These are phyloP conservation scores for Heterodera carotae DNA, from an alignment of 1,140 invertebrate genomes.

Conservation along the genomic window DNA sequence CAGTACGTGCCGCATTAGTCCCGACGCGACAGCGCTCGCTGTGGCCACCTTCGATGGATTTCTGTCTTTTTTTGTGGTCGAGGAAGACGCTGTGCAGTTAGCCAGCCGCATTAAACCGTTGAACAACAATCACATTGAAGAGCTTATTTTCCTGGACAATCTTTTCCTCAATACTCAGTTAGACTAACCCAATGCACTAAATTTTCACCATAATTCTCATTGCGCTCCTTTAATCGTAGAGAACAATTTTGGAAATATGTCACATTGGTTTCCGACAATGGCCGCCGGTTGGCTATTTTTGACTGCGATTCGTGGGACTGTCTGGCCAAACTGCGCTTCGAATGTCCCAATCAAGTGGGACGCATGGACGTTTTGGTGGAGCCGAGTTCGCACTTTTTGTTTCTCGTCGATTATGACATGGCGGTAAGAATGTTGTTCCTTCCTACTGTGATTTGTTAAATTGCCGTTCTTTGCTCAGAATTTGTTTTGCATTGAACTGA, in stretches of 20 bases:
- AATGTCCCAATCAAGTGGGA: conserved; percentile 29
- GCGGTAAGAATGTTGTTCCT: conserved; percentile 27
- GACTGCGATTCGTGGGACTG: conserved; percentile 47
- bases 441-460: background rate
- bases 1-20: conserved; percentile 44
- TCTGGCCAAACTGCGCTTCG: conserved; percentile 44
- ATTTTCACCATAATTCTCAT: too few relatives aligned
- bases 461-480: too few relatives aligned
- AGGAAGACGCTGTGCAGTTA: conserved; percentile 26
- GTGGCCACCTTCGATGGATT: conserved; percentile 38
- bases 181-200: too few relatives aligned
- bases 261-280: conserved; percentile 41
- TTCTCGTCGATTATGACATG: conserved; percentile 41
- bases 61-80: conserved; percentile 41
- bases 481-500: conserved; percentile 44
- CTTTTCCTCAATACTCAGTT: conserved; percentile 33
- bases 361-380: conserved; percentile 41
- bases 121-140: conserved; percentile 40
- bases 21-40: conserved; percentile 46
- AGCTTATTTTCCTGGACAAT: conserved; percentile 48
- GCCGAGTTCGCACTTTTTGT: conserved; percentile 36
- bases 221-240: conserved; percentile 3
- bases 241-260: conserved; percentile 49
- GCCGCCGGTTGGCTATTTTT: conserved; percentile 44
- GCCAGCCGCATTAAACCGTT: conserved; percentile 37